Percentiles rank a stretch among this genome's conserved stretches.
Evolutionary conservation across 2,113 vertebrate genomes (phyloP).

Genomic region (Mugil cephalus): DNA sequence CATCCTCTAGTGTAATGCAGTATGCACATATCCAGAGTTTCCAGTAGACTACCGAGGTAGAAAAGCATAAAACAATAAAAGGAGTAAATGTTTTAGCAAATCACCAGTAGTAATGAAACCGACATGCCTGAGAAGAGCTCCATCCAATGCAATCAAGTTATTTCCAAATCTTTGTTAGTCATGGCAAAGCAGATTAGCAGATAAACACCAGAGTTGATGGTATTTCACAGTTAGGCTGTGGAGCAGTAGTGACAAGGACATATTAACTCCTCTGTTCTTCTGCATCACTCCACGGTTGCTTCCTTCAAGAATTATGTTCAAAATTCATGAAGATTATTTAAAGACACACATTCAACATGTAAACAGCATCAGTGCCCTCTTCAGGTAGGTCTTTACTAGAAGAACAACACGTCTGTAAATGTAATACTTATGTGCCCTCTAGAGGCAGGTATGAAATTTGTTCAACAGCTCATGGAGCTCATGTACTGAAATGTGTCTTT

Average conservation of each 20-base stretch:
- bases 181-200: neutral
- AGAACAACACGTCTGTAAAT: neutral
- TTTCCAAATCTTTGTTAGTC: neutral
- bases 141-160: neutral
- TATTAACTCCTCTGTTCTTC: too few species aligned
- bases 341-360: constrained; percentile 1
- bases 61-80: neutral
- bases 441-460: neutral
- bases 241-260: neutral
- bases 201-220: neutral
- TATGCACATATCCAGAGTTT: neutral
- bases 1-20: neutral
- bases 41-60: neutral
- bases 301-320: neutral
- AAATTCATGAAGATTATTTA: neutral
- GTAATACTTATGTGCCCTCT: constrained; percentile 24
- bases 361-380: rapidly evolving
- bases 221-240: neutral
- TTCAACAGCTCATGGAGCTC: neutral
- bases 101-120: too few species aligned
- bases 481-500: neutral
- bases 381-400: neutral
- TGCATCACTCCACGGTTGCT: neutral
- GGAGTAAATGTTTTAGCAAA: too few species aligned
- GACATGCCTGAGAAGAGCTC: neutral